Evolutionary conservation across 2,113 vertebrate species (phyloP), one percentile per base, ranked within the genome.

Genomic region (Fregata magnificens): DNA sequence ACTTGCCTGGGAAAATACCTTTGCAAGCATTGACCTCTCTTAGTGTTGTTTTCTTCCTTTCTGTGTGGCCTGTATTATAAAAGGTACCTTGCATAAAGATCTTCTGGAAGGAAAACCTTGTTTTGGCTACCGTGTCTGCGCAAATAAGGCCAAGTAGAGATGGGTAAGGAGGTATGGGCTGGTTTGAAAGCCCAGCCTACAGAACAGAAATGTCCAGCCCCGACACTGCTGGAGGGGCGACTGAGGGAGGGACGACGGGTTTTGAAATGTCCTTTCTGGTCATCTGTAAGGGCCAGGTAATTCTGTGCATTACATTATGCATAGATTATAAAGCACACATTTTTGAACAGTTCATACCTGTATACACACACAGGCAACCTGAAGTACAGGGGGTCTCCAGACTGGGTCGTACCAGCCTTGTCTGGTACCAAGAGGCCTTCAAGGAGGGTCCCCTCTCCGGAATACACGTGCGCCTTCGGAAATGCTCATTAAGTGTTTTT

Each of bases 401-500:
- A 4, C 9, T 0, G 45, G 29, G 6, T 7, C 29, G 40, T 26
- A 4, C 21, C 71, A 12, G 42, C 56, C 29, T 6, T 14, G 16
- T 5, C 11, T 5, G 10, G 19, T 32, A 16, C 9, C 7, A 22
- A 24, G 42, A 18, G 3, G 6, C 20, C 17, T 16, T 21, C 7
- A 7, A 8, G 3, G 13, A 21, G 34, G 11, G 3, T 9, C 20
- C 5, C 32, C 31, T 19, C 14, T 8, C 52, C 66, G 4, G 9
- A 22, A 38, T 1, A 17, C 17, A 18, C 13, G 10, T 10, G 3
- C 20, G 5, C 4, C 7, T 13, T 5, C 10, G 6, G 32, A 22
- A 36, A 26, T 0, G 32, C 26, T 24, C 7, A 3, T 15, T 5
- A 21, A 2, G 1, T 0, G 9, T 1, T 15, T 9, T 17, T 34